Percentiles rank a stretch among this genome's conserved stretches.
Evolutionary conservation across 2,797 vertebrate species (phyloP).

Genomic region (Eulemur albifrons): DNA sequence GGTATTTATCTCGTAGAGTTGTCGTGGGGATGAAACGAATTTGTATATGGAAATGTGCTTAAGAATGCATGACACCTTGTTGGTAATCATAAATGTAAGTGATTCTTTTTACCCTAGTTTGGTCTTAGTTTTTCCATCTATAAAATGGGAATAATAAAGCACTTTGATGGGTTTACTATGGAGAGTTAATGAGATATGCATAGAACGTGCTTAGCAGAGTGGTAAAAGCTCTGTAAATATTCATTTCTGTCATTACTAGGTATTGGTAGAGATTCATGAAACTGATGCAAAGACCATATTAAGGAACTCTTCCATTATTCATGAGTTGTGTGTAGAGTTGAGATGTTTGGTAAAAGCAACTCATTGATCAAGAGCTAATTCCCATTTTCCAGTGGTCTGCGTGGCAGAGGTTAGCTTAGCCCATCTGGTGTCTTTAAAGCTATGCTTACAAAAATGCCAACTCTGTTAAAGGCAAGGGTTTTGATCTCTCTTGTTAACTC

Average conservation of each 20-base stretch:
- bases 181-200: background rate
- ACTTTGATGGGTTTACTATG: background rate
- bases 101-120: background rate
- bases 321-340: background rate
- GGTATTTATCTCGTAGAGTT: background rate
- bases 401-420: background rate
- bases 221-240: background rate
- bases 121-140: background rate
- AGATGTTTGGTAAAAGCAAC: background rate
- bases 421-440: background rate
- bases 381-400: background rate
- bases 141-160: background rate
- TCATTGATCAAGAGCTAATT: background rate
- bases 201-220: fast-evolving
- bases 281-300: background rate
- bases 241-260: background rate
- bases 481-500: background rate
- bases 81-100: background rate
- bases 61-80: background rate
- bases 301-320: background rate
- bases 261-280: background rate
- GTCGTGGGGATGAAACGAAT: background rate
- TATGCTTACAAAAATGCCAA: background rate
- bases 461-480: background rate
- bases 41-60: background rate